Percentiles rank a stretch among this genome's conserved stretches.
Evolutionary conservation across 2,797 vertebrate species (phyloP).

Genomic region (Squalus acanthias): DNA sequence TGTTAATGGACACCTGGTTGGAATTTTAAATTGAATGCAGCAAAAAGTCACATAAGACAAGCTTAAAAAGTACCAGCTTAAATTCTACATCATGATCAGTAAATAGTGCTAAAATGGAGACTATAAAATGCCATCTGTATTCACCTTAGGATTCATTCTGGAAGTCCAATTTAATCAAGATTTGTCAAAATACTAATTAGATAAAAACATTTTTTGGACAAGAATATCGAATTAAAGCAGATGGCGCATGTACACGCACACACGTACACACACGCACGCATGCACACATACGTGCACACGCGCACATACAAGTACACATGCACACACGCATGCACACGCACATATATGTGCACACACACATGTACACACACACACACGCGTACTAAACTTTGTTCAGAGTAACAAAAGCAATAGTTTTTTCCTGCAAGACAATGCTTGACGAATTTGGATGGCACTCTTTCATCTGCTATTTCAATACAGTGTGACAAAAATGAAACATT

Average conservation of each 20-base stretch:
- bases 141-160: background rate
- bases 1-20: background rate
- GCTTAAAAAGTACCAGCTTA: background rate
- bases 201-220: background rate
- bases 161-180: background rate
- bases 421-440: background rate
- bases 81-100: background rate
- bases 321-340: too few relatives aligned
- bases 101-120: background rate
- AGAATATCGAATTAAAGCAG: background rate
- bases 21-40: background rate
- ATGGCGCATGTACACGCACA: background rate
- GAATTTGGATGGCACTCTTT: background rate
- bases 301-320: too few relatives aligned
- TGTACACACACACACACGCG: background rate
- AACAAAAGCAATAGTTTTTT: background rate
- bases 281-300: too few relatives aligned
- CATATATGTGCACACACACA: too few relatives aligned
- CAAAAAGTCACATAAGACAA: background rate
- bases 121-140: background rate
- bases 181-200: background rate
- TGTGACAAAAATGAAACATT: background rate
- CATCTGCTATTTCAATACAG: background rate
- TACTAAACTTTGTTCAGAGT: background rate
- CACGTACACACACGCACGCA: background rate